A percentile compares a stretch with the other conserved stretches of the same genome.
Conservation (phyloP, 2,888 invertebrate species). For the Drosophila rellima region DNA sequence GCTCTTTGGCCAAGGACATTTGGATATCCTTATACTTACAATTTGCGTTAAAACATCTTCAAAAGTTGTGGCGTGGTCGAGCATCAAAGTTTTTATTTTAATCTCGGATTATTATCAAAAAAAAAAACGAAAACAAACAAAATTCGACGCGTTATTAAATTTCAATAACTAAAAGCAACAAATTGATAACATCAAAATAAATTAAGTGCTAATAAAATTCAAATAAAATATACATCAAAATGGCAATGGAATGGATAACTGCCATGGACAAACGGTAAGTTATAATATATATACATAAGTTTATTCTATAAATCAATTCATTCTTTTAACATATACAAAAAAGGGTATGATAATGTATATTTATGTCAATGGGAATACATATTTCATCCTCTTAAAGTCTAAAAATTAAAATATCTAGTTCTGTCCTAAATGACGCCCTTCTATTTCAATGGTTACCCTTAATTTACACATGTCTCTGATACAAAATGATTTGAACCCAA, state of each 20-base stretch:
- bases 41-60: conserved; percentile 35
- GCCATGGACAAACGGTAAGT: conserved; percentile 87
- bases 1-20: conserved; percentile 43
- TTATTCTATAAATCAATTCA: background rate
- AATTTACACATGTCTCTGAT: background rate
- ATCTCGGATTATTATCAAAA: conserved; percentile 11
- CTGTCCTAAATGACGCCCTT: background rate
- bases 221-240: conserved; percentile 57
- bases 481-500: background rate
- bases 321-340: background rate
- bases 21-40: conserved; percentile 28
- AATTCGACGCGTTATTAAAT: conserved; percentile 7
- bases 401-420: background rate
- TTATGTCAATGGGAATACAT: background rate
- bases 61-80: conserved; percentile 48
- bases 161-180: background rate
- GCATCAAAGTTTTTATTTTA: conserved; percentile 16
- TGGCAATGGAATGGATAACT: conserved; percentile 87
- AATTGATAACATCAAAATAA: background rate
- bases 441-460: background rate
- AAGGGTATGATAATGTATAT: background rate
- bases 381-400: background rate
- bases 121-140: background rate
- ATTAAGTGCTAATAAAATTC: background rate
- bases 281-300: background rate